phyloP scores from a whole-genome alignment of 2,113 vertebrate genomes.

The Entelurus aequoreus region DNA sequence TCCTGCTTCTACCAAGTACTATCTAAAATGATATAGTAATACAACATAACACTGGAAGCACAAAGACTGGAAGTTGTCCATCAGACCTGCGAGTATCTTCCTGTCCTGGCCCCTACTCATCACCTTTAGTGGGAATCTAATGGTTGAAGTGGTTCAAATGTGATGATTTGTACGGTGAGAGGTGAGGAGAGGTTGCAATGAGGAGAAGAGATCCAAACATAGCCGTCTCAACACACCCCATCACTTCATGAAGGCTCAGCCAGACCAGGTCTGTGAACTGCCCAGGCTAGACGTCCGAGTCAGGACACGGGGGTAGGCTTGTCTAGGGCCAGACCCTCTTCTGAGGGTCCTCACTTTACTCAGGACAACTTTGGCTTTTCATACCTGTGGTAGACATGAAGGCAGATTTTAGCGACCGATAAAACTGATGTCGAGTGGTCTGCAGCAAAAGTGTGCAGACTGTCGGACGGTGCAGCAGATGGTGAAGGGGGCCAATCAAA shows the following conservation, averaged over 20 bases:
- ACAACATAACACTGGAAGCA: constrained; percentile 21
- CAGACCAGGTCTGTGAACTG: constrained; percentile 12
- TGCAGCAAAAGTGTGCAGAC: too few relatives aligned
- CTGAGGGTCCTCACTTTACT: neutral
- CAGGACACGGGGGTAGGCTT: neutral
- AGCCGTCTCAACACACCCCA: constrained; percentile 37
- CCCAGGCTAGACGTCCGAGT: neutral
- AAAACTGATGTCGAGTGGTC: too few relatives aligned
- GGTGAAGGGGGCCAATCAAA: too few relatives aligned
- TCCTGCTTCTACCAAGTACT: neutral
- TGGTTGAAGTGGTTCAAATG: constrained; percentile 55
- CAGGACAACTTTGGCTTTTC: too few relatives aligned
- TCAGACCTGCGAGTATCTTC: constrained; percentile 42
- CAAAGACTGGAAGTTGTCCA: constrained; percentile 44
- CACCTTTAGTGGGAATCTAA: constrained; percentile 42
- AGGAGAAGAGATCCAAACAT: constrained; percentile 42
- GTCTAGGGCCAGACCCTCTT: neutral
- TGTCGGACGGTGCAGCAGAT: too few relatives aligned
- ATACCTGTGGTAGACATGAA: too few relatives aligned
- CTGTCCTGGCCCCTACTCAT: constrained; percentile 8
- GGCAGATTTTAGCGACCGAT: too few relatives aligned
- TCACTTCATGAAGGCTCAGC: constrained; percentile 54
- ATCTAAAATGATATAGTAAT: neutral
- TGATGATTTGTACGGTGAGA: constrained; percentile 74
- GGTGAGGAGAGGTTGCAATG: constrained; percentile 41